phyloP scores from a whole-genome alignment of 1,140 invertebrate species.

The Polypedilum pembai region DNA sequence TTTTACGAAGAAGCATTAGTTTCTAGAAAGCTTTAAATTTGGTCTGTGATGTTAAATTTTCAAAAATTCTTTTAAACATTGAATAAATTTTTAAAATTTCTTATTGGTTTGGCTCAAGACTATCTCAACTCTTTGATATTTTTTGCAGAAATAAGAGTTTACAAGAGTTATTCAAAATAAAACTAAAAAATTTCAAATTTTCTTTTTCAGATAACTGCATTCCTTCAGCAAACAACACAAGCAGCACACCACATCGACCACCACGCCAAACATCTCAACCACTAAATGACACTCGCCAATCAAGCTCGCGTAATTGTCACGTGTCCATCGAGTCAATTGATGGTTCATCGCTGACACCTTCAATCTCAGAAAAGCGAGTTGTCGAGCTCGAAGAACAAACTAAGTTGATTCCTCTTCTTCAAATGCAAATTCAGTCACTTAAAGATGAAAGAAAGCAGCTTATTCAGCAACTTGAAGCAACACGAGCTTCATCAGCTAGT shows the following conservation, averaged over 20 bases:
- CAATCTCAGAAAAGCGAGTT: constrained; percentile 62
- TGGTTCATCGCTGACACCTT: constrained; percentile 43
- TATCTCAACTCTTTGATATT: no score
- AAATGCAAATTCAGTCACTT: constrained; percentile 64
- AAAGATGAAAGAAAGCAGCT: constrained; percentile 67
- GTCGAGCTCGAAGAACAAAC: constrained; percentile 77
- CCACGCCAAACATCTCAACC: not conserved
- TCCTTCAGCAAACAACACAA: not conserved
- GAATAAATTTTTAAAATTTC: no score
- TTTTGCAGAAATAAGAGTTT: no score
- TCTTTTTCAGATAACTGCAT: not conserved
- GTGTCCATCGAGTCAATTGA: not conserved
- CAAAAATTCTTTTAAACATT: no score
- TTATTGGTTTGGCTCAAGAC: no score
- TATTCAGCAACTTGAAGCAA: constrained; percentile 48
- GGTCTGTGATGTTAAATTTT: no score
- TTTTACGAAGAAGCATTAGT: no score
- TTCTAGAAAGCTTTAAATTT: no score
- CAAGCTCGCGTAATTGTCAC: not conserved
- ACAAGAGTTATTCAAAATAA: no score
- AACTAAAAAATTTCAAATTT: not conserved
- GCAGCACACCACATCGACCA: not conserved
- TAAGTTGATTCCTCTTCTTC: constrained; percentile 71
- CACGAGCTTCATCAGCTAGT: constrained; percentile 42
- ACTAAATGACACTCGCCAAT: not conserved